phyloP scores from a whole-genome alignment of 2,113 vertebrate species.

The Spheniscus mendiculus region DNA sequence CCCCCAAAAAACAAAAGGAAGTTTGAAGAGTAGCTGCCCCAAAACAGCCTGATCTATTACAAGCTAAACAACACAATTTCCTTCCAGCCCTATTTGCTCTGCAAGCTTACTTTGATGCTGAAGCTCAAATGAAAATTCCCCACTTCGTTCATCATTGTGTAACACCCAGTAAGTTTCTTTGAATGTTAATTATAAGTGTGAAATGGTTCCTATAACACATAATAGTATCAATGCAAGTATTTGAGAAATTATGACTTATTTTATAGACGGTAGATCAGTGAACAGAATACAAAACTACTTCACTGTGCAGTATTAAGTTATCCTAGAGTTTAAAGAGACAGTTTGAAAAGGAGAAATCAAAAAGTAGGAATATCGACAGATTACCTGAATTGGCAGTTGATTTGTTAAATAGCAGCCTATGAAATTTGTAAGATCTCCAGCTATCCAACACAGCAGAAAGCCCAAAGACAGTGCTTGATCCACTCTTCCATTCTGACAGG shows the following conservation, averaged over 20 bases:
- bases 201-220: not conserved
- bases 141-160: not conserved
- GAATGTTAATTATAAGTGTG: not conserved
- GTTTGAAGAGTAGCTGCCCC: not conserved
- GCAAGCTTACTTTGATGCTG: not conserved
- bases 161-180: not conserved
- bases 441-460: conserved; percentile 75
- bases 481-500: conserved; percentile 71
- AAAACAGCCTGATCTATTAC: not conserved
- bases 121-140: not conserved
- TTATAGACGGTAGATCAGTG: not conserved
- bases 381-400: conserved; percentile 76
- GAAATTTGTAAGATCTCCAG: conserved; percentile 72
- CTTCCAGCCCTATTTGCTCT: not conserved
- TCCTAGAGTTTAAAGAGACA: not conserved
- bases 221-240: not conserved
- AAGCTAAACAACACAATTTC: not conserved
- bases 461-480: conserved; percentile 72
- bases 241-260: not conserved
- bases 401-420: conserved; percentile 74
- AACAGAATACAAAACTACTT: not conserved
- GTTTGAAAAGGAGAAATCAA: not conserved
- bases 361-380: not conserved
- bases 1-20: not conserved
- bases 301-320: not conserved